Evolutionary conservation across 2,888 invertebrate genomes (phyloP).

Genomic region (Melangyna quadrimaculata): DNA sequence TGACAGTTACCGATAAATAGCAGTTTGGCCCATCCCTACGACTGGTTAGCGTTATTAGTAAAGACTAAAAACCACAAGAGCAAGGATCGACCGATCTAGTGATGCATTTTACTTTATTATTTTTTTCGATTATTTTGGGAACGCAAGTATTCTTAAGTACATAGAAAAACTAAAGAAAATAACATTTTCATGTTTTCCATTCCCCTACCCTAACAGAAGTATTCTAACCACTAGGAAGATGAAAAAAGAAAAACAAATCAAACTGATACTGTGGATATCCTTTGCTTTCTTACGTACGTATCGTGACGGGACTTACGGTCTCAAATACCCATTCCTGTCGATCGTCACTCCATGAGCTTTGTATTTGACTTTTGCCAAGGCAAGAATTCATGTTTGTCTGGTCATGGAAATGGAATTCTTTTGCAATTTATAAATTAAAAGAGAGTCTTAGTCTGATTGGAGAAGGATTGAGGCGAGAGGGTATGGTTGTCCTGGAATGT

Average conservation of each 20-base stretch:
- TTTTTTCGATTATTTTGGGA: too few relatives aligned
- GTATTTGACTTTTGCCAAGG: conserved; percentile 40
- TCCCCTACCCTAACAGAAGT: not conserved
- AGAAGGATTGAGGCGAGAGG: not conserved
- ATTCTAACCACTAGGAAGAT: not conserved
- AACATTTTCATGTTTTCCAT: not conserved
- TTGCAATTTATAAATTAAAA: conserved; percentile 63
- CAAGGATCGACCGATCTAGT: too few relatives aligned
- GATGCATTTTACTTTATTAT: too few relatives aligned
- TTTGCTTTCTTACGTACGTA: not conserved
- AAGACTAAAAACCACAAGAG: too few relatives aligned
- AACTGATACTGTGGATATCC: not conserved
- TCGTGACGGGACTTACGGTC: not conserved
- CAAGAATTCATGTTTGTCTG: conserved; percentile 34
- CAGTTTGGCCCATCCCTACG: too few relatives aligned
- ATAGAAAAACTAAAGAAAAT: not conserved
- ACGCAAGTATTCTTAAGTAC: too few relatives aligned
- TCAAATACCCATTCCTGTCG: too few relatives aligned
- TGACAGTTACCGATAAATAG: too few relatives aligned
- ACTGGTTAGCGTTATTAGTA: too few relatives aligned
- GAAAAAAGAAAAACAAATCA: not conserved
- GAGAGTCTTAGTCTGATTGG: not conserved
- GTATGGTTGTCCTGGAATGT: conserved; percentile 6
- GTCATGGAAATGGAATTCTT: conserved; percentile 43
- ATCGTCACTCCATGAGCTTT: not conserved